A percentile compares a stretch with the other conserved stretches of the same genome.
phyloP scores from a whole-genome alignment of 2,888 invertebrate species.

The Cheiracanthium punctorium region DNA sequence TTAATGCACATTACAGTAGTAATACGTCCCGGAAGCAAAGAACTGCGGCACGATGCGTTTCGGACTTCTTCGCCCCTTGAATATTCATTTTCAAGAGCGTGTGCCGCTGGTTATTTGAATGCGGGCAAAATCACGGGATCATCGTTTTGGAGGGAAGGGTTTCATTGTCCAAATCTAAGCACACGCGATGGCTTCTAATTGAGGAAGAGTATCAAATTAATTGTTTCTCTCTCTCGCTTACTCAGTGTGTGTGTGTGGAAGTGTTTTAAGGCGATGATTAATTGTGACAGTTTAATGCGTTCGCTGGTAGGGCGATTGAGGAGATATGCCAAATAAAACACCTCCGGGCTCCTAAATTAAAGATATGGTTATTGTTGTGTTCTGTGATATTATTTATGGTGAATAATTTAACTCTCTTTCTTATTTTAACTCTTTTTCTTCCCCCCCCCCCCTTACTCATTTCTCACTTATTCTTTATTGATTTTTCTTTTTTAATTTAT shows the following conservation, averaged over 20 bases:
- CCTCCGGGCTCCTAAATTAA: no score
- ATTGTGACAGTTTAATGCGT: conserved; percentile 4
- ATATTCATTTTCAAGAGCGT: conserved; percentile 13
- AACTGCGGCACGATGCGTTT: neutral
- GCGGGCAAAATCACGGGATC: neutral
- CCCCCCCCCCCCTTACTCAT: no score
- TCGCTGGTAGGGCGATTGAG: neutral
- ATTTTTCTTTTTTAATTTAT: no score
- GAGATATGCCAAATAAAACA: no score
- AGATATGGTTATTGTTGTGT: no score
- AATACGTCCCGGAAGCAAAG: no score
- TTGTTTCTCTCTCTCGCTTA: conserved; percentile 15
- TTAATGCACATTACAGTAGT: no score
- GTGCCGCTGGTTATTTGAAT: conserved; percentile 11
- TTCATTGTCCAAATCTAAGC: conserved; percentile 8
- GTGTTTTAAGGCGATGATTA: neutral
- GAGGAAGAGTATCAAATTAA: conserved; percentile 12
- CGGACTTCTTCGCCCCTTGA: conserved; percentile 11
- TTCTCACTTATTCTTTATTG: no score
- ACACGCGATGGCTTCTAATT: conserved; percentile 14
- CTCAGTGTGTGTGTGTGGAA: neutral
- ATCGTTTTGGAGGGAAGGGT: neutral
- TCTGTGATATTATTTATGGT: no score
- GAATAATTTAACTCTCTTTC: no score
- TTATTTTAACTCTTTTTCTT: no score